Conservation (phyloP, 2,797 vertebrate species). For the Ptychobarbus kaznakovi region DNA sequence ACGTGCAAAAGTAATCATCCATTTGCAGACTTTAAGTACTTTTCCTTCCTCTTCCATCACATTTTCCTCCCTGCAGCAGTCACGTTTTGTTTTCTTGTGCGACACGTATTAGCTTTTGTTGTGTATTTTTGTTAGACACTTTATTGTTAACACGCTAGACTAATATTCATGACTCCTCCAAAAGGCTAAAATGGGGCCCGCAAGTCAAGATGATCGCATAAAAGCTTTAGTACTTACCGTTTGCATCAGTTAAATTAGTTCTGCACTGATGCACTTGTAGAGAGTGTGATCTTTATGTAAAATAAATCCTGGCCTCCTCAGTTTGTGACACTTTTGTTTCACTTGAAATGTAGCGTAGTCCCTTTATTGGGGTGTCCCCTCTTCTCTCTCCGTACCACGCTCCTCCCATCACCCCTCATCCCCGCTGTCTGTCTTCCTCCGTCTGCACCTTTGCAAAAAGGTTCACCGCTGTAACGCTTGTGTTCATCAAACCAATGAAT, state of each 20-base stretch:
- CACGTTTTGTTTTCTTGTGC: slow-evolving; percentile 10
- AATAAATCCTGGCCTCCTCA: slow-evolving; percentile 42
- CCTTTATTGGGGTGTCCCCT: slow-evolving; percentile 67
- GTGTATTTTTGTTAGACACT: background rate
- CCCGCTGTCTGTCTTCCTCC: slow-evolving; percentile 63
- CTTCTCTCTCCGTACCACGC: slow-evolving; percentile 61
- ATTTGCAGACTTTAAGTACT: slow-evolving; percentile 58
- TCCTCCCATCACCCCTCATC: slow-evolving; percentile 64
- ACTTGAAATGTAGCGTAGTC: slow-evolving; percentile 60
- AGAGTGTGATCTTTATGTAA: background rate
- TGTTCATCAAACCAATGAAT: background rate
- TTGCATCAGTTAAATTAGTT: slow-evolving; percentile 3
- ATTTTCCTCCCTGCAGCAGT: slow-evolving; percentile 3
- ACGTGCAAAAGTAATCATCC: slow-evolving; percentile 46
- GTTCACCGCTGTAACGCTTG: background rate
- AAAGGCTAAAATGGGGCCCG: slow-evolving; percentile 11
- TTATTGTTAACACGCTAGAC: background rate
- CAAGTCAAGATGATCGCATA: slow-evolving; percentile 1
- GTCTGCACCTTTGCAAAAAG: slow-evolving; percentile 63
- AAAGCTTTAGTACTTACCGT: slow-evolving; percentile 11
- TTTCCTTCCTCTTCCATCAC: slow-evolving; percentile 61
- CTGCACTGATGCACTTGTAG: slow-evolving; percentile 20
- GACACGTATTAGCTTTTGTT: background rate
- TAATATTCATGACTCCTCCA: slow-evolving; percentile 15
- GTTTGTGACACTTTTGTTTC: slow-evolving; percentile 26